Conservation (phyloP, 2,113 vertebrate genomes). For the Lepidothrix coronata region DNA sequence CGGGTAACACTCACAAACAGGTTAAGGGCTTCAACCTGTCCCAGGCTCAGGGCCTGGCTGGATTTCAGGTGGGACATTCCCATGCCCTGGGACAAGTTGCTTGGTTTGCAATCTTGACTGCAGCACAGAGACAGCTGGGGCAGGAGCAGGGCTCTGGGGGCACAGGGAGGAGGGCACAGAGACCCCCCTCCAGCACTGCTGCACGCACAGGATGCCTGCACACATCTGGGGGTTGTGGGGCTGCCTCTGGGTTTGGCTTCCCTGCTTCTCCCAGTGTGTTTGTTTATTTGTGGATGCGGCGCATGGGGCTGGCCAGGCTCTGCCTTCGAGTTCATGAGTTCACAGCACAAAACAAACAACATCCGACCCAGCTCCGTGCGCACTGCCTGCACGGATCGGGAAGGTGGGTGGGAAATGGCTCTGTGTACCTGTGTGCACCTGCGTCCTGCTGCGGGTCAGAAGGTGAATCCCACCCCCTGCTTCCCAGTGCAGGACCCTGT, state of each 20-base stretch:
- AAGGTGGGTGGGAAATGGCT: not conserved
- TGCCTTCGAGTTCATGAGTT: not conserved
- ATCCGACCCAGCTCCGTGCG: not conserved
- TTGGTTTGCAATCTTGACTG: accelerated
- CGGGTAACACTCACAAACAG: not conserved
- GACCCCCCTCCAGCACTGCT: not conserved
- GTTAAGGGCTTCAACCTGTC: not conserved
- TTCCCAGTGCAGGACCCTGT: accelerated
- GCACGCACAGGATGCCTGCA: accelerated
- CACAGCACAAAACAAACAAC: constrained; percentile 12
- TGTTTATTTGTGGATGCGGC: constrained; percentile 30
- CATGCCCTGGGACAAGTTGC: not conserved
- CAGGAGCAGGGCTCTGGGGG: not conserved
- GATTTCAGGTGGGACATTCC: not conserved
- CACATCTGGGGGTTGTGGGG: not conserved
- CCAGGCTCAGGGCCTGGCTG: not conserved
- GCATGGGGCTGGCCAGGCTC: not conserved
- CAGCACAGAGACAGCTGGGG: accelerated
- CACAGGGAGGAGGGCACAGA: accelerated
- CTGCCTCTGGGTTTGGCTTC: not conserved
- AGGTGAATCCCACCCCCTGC: not conserved
- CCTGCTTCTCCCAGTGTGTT: not conserved
- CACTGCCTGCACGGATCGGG: not conserved
- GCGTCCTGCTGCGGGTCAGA: accelerated
- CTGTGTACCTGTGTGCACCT: accelerated